Percentiles rank a stretch among this genome's conserved stretches.
These are phyloP conservation scores for Sylvia borin DNA, from an alignment of 2,797 vertebrate genomes.

Conservation along the genomic window DNA sequence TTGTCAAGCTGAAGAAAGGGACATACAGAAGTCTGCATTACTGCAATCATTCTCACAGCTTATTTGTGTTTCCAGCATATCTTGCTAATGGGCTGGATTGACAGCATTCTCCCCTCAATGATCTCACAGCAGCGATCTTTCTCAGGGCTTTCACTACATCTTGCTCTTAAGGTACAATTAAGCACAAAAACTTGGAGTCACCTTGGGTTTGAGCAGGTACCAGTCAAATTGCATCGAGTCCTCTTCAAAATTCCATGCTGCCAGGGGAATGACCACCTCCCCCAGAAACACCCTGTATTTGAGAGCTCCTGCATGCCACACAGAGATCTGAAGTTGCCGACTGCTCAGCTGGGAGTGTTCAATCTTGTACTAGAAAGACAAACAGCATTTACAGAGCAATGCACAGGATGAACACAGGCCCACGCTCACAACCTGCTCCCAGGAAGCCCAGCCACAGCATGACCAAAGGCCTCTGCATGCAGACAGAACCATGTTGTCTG, in stretches of 20 bases:
- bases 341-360: slow-evolving; percentile 78
- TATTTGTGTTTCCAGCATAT: not conserved
- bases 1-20: slow-evolving; percentile 68
- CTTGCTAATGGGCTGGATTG: not conserved
- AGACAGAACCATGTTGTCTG: not conserved
- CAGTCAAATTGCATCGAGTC: slow-evolving; percentile 70
- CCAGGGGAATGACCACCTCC: slow-evolving; percentile 84
- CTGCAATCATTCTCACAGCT: not conserved
- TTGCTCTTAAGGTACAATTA: not conserved
- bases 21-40: not conserved
- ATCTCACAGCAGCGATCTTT: not conserved
- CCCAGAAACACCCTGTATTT: slow-evolving; percentile 86
- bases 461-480: not conserved
- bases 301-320: slow-evolving; percentile 88
- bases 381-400: not conserved
- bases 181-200: slow-evolving; percentile 43
- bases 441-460: not conserved
- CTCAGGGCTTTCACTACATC: not conserved
- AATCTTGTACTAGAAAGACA: slow-evolving; percentile 79
- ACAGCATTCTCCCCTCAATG: not conserved
- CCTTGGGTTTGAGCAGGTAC: slow-evolving; percentile 86
- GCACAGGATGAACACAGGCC: not conserved
- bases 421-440: not conserved
- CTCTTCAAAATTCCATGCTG: slow-evolving; percentile 82
- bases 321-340: slow-evolving; percentile 82